Evolutionary conservation across 2,113 vertebrate species (phyloP), one percentile per base, ranked within the genome.

Genomic region (Mixornis gularis): DNA sequence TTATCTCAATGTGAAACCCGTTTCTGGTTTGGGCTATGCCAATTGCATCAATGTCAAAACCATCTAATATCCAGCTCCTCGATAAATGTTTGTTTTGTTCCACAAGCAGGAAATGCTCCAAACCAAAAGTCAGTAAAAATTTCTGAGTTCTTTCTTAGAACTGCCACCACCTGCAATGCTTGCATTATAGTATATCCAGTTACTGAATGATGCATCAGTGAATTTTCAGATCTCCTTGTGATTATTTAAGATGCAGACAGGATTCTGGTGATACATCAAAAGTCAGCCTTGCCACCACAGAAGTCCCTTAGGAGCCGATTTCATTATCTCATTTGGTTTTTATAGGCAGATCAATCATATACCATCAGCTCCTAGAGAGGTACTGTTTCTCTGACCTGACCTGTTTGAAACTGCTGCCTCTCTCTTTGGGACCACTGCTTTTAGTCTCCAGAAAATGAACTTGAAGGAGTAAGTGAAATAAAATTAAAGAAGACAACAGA

Each of bases 301-400:
- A 74, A 73, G 13, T 78, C 83, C 43, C 60, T 55, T 8, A 70
- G 91, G 86, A 86, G 29, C 48, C 80, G 52, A 73, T 53, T 90
- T 95, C 65, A 56, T 89, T 93, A 48, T 92, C 77, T 60, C 48
- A 89, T 90, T 74, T 81, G 68, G 56, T 60, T 92, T 94, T 94
- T 90, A 71, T 59, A 93, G 48, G 60, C 77, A 93, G 72, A 94
- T 86, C 66, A 83, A 80, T 94, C 89, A 84, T 26, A 17, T 8
- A 53, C 40, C 19, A 92, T 68, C 48, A 78, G 38, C 40, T 93
- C 40, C 48, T 36, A 40, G 24, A 83, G 43, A 89, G 9, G 26
- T 26, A 63, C 12, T 68, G 56, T 48, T 78, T 79, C 66, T 85
- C 74, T 79, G 63, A 73, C 38, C 48, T 19, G 48, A 90, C 60